Evolutionary conservation across 2,797 vertebrate genomes (phyloP).

Genomic region (Euphonia xanthogaster): DNA sequence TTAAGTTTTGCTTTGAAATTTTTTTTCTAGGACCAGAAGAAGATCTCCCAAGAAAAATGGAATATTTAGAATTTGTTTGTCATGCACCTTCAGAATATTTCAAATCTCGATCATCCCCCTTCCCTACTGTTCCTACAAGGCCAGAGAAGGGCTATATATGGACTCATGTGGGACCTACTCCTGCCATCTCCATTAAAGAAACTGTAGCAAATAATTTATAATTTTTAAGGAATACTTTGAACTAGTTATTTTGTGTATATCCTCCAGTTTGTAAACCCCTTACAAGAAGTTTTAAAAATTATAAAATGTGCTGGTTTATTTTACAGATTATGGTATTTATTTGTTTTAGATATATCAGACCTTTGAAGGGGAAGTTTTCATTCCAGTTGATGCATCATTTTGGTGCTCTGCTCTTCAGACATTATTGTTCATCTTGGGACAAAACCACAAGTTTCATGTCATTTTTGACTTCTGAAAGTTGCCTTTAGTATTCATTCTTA

Average conservation of each 20-base stretch:
- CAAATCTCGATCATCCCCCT: constrained; percentile 92
- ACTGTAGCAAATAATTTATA: constrained; percentile 83
- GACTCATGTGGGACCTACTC: constrained; percentile 92
- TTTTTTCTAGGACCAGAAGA: constrained; percentile 89
- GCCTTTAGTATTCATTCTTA: not conserved
- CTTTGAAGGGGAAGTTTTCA: not conserved
- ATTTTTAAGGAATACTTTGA: not conserved
- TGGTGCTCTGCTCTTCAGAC: not conserved
- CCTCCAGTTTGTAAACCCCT: not conserved
- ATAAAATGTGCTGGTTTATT: not conserved
- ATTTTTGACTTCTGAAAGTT: not conserved
- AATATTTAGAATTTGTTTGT: constrained; percentile 97
- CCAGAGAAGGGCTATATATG: constrained; percentile 96
- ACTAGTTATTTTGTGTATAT: not conserved
- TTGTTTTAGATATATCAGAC: constrained; percentile 9
- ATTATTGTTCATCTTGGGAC: not conserved
- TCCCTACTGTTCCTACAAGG: constrained; percentile 90
- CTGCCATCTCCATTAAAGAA: constrained; percentile 88
- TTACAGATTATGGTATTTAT: not conserved
- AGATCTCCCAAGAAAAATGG: constrained; percentile 97
- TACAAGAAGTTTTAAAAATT: not conserved
- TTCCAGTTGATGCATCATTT: not conserved
- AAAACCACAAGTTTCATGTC: not conserved
- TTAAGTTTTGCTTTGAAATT: not conserved
- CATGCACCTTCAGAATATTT: constrained; percentile 98